These are phyloP conservation scores for Wiebesia pumilae DNA, from an alignment of 1,140 invertebrate genomes.

Conservation along the genomic window DNA sequence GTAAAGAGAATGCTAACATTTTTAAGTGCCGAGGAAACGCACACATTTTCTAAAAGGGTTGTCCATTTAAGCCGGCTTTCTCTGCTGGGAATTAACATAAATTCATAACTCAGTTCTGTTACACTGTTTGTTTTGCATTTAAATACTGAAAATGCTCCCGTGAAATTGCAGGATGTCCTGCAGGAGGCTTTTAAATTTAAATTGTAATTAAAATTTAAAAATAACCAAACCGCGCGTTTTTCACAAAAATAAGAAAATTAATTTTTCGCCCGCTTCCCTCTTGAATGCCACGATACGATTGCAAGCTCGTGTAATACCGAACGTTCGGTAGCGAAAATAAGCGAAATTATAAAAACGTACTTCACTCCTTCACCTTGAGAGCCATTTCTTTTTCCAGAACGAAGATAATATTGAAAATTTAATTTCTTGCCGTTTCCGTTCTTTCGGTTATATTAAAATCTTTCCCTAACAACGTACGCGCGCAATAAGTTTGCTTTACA, in stretches of 20 bases:
- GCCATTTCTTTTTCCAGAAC: too few species aligned
- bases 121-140: slow-evolving; percentile 5
- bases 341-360: too few species aligned
- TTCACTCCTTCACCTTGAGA: too few species aligned
- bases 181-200: slow-evolving; percentile 3
- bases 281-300: too few species aligned
- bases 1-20: background rate
- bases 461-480: too few species aligned
- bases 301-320: too few species aligned
- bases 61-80: background rate
- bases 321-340: too few species aligned
- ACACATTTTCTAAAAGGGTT: background rate
- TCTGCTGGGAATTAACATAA: background rate
- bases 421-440: too few species aligned
- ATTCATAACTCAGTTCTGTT: slow-evolving; percentile 19
- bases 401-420: too few species aligned
- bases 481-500: too few species aligned
- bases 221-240: background rate
- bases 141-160: background rate
- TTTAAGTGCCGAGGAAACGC: background rate
- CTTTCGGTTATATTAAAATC: too few species aligned
- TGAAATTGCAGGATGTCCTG: background rate
- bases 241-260: background rate
- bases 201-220: background rate
- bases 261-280: background rate